Conservation (phyloP, 1,140 invertebrate genomes). For the Bombyx mandarina region DNA sequence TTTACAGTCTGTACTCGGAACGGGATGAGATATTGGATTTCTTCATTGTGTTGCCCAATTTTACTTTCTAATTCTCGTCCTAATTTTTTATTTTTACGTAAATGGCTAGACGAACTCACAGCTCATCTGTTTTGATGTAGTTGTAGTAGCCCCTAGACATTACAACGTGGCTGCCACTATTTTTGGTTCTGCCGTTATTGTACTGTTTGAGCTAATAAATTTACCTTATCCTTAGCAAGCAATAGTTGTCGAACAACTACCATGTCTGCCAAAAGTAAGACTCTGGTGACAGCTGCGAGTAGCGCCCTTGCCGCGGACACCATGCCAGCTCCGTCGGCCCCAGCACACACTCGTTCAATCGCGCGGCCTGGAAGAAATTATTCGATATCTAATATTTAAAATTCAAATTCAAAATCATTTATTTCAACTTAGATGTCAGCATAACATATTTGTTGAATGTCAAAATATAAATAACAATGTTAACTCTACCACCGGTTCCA, state of each 20-base stretch:
- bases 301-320: slow-evolving; percentile 93
- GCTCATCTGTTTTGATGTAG: no score
- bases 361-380: slow-evolving; percentile 76
- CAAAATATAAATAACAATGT: no score
- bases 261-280: slow-evolving; percentile 97
- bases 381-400: no score
- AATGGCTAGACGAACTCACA: no score
- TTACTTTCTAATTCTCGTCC: not conserved
- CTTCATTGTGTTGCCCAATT: not conserved
- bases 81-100: no score
- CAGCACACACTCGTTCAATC: slow-evolving; percentile 91
- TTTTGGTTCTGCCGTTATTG: not conserved
- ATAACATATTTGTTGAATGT: no score
- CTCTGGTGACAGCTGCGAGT: slow-evolving; percentile 94
- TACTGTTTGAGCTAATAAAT: not conserved
- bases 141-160: no score
- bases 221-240: slow-evolving; percentile 95
- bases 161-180: no score
- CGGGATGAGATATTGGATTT: not conserved
- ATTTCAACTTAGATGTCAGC: no score
- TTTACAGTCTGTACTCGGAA: not conserved
- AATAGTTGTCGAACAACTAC: slow-evolving; percentile 98
- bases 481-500: no score
- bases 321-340: slow-evolving; percentile 82
- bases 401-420: no score